Conservation (phyloP, 2,888 invertebrate species). For the Thecocarcelia acutangulata region DNA sequence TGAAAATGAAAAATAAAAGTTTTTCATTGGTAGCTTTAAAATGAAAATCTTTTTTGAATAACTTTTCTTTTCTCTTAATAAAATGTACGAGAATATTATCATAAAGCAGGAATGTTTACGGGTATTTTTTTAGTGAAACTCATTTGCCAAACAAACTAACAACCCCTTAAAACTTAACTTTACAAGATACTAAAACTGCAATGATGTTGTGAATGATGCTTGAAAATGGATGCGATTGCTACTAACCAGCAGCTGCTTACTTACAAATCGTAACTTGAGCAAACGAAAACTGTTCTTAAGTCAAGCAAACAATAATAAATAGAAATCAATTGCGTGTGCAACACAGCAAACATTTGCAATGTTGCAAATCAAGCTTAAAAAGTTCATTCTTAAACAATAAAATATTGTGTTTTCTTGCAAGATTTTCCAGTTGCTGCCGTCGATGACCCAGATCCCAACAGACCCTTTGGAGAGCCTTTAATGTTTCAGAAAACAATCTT, state of each 20-base stretch:
- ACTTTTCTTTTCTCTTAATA: too few species aligned
- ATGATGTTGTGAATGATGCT: conserved; percentile 49
- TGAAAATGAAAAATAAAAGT: too few species aligned
- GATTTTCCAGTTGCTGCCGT: conserved; percentile 71
- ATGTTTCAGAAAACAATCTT: conserved; percentile 82
- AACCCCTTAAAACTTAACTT: neutral
- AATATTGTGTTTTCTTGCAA: conserved; percentile 20
- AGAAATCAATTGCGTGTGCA: neutral
- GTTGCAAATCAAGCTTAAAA: neutral
- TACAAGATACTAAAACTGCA: conserved; percentile 40
- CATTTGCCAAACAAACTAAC: neutral
- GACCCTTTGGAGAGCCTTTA: conserved; percentile 91
- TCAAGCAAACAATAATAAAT: too few species aligned
- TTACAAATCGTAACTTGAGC: conserved; percentile 41
- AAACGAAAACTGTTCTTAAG: conserved; percentile 50
- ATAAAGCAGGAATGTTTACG: neutral
- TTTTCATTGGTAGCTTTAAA: too few species aligned
- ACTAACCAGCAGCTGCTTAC: conserved; percentile 13
- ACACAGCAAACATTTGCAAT: neutral
- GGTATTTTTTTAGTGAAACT: neutral
- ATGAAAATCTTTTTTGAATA: too few species aligned
- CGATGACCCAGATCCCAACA: conserved; percentile 71
- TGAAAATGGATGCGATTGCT: conserved; percentile 14
- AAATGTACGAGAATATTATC: too few species aligned
- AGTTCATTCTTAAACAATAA: too few species aligned